Base-by-base conservation (phyloP, 2,888 invertebrate species). In the Platycheirus rosarum region DNA sequence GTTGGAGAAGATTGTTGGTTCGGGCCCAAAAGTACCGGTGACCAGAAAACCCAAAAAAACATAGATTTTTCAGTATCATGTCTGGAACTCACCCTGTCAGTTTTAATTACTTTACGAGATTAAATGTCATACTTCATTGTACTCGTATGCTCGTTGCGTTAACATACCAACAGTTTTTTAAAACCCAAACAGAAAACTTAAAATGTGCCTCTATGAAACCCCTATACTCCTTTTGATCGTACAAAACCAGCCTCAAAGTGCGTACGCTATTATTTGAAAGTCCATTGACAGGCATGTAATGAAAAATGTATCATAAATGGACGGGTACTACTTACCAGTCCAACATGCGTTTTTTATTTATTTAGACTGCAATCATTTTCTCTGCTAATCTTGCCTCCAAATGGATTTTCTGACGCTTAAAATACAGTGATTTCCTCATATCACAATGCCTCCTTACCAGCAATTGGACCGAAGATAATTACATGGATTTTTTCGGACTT, bases 371-470 rank as follows among this genome's bases (percentile, higher is more conserved):
- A 35, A 20, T 55, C 35, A 68, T 68, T 68, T 46, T 55, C 55
- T n/a, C 35, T 35, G 55, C 5, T 35, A 66, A 44, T 53, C 53
- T 53, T 66, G 16, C 13, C 20, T 16, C 8, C 13, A 51, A 68
- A 53, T 35, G 32, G 32, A 7, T 26, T 26, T 14, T 6, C 37
- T n/a, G 51, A 32, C 1, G 3, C 8, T 32, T n/a, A n/a, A n/a
- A n/a, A n/a, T n/a, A n/a, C n/a, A n/a, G n/a, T n/a, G n/a, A 69
- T 69, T 69, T 69, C 46, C 46, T 35, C 26, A 32, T 32, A 32
- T n/a, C n/a, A n/a, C n/a, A n/a, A n/a, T n/a, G n/a, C n/a, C n/a
- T n/a, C n/a, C n/a, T n/a, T n/a, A n/a, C n/a, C n/a, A n/a, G n/a
- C n/a, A n/a, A n/a, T 4, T 32, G 29, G 29, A 32, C 29, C 29